A percentile compares a stretch with the other conserved stretches of the same genome.
phyloP scores from a whole-genome alignment of 2,888 invertebrate genomes.

The Apotomis capreana region DNA sequence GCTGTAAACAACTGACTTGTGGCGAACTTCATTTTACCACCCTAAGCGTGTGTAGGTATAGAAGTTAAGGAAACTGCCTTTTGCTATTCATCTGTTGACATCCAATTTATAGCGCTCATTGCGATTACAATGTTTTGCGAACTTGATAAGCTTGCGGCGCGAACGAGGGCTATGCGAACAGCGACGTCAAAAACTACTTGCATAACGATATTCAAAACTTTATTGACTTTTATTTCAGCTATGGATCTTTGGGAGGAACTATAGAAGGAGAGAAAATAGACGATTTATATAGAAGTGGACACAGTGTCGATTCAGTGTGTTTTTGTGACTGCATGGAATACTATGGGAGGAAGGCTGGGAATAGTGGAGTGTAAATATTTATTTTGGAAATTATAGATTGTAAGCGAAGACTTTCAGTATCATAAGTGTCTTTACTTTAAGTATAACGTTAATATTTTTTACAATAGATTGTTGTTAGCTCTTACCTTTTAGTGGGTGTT shows the following conservation, averaged over 20 bases:
- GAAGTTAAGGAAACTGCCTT: too few relatives aligned
- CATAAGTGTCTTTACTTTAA: constrained; percentile 7
- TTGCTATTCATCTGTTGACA: too few relatives aligned
- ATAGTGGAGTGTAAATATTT: constrained; percentile 11
- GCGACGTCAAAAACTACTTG: neutral
- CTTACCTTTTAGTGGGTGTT: too few relatives aligned
- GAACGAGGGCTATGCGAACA: constrained; percentile 9
- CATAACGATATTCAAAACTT: constrained; percentile 2
- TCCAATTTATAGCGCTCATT: neutral
- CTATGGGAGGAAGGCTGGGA: neutral
- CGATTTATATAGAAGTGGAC: neutral
- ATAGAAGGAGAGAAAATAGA: neutral
- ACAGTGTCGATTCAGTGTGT: constrained; percentile 1
- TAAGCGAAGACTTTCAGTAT: constrained; percentile 13
- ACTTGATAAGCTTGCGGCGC: neutral
- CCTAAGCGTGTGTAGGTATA: too few relatives aligned
- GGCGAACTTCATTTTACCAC: too few relatives aligned
- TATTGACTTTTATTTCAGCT: constrained; percentile 21
- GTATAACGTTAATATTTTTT: constrained; percentile 15
- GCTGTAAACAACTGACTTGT: too few relatives aligned
- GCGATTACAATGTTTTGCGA: constrained; percentile 1
- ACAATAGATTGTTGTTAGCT: constrained; percentile 16
- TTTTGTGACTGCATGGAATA: neutral
- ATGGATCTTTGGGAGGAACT: neutral
- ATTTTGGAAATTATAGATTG: neutral